Evolutionary conservation across 2,797 vertebrate species (phyloP), one percentile per base, ranked within the genome.

Genomic region (Neosalanx taihuensis): DNA sequence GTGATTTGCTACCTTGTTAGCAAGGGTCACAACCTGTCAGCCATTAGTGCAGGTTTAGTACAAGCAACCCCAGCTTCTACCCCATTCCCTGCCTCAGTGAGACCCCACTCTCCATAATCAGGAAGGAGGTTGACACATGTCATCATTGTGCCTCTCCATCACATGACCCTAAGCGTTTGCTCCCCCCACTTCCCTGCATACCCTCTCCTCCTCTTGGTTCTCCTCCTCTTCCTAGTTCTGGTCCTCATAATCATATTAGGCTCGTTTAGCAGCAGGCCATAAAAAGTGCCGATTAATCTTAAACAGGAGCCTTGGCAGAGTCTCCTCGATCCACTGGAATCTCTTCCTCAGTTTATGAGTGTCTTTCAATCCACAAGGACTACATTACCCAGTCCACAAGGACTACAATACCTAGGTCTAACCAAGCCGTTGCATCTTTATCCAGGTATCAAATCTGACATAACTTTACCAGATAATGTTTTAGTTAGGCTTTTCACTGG

Each of bases 191-290:
- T 65, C 73, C 46, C 17, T 6, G 18, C 13, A 6, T 13, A 26
- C 31, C 30, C 66, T 58, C 53, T 56, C 26, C 23, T 33, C 64
- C 72, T 74, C 17, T 64, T 33, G 37, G 66, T 72, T 69, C 69
- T n/a, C 64, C 72, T 37, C 74, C 67, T 76, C 53, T 23, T 64
- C 76, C 75, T 49, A 72, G 72, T 63, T 61, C 68, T 75, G 79
- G 76, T 41, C 71, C 53, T 69, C 59, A 75, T 89, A 92, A 92
- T 92, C 90, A 86, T 88, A 88, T 92, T 90, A 91, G 75, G 58
- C 46, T 67, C 62, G 72, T 85, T 89, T 84, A 84, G 90, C 83
- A 85, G 83, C 68, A 29, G 65, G 72, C 69, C 68, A 78, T 80
- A 66, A 84, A 87, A 87, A 63, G 79, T 70, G 65, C 75, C 60